Evolutionary conservation across 2,797 vertebrate genomes (phyloP).

Genomic region (Delichon dasypus): DNA sequence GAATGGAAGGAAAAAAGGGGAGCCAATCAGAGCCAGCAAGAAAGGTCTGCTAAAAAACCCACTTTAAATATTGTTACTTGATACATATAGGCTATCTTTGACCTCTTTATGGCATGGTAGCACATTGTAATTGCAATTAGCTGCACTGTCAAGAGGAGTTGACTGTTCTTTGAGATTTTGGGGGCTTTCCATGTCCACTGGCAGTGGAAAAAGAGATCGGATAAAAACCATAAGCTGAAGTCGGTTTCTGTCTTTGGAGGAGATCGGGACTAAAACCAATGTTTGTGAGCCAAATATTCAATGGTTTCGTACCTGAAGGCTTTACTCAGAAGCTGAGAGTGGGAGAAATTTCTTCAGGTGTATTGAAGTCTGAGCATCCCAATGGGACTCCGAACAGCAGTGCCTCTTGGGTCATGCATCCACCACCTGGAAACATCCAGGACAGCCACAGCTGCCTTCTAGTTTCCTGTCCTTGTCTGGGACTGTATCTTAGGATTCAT

Average conservation of each 20-base stretch:
- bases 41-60: not conserved
- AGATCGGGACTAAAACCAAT: not conserved
- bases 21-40: not conserved
- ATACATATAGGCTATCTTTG: not conserved
- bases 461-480: not conserved
- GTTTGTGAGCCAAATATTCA: not conserved
- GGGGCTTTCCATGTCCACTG: not conserved
- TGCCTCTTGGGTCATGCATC: not conserved
- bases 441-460: not conserved
- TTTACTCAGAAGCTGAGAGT: not conserved
- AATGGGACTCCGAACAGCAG: not conserved
- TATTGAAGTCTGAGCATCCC: not conserved
- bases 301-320: not conserved
- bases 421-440: not conserved
- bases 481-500: not conserved
- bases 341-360: not conserved
- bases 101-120: not conserved
- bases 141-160: not conserved
- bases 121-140: accelerated
- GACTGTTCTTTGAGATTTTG: not conserved
- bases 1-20: not conserved
- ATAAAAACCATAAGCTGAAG: not conserved
- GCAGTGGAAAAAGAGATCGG: not conserved
- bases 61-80: not conserved
- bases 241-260: not conserved